Evolutionary conservation across 2,888 invertebrate genomes (phyloP).

Genomic region (Patella depressa): DNA sequence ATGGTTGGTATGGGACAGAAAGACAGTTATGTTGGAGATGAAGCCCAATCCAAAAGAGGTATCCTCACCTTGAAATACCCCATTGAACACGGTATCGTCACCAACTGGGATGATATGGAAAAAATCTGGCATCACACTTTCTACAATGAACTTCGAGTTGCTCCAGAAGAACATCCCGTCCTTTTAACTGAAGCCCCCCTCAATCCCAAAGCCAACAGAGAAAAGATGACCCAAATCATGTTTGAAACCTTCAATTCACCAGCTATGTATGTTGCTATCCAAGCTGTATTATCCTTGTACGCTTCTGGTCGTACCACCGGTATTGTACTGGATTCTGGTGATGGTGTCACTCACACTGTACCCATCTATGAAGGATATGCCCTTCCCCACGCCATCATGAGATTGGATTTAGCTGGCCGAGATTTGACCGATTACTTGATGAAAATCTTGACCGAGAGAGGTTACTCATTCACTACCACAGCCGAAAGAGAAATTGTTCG

Average conservation of each 20-base stretch:
- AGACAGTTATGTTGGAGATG: slow-evolving; percentile 61
- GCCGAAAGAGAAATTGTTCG: slow-evolving; percentile 95
- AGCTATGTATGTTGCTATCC: slow-evolving; percentile 94
- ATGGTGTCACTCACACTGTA: slow-evolving; percentile 94
- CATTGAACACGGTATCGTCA: slow-evolving; percentile 65
- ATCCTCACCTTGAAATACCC: slow-evolving; percentile 61
- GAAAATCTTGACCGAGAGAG: slow-evolving; percentile 74
- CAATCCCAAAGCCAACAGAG: slow-evolving; percentile 88
- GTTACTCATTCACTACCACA: slow-evolving; percentile 72
- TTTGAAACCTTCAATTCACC: slow-evolving; percentile 87
- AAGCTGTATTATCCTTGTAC: slow-evolving; percentile 91
- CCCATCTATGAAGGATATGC: slow-evolving; percentile 80
- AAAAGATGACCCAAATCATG: slow-evolving; percentile 83
- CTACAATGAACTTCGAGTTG: slow-evolving; percentile 82
- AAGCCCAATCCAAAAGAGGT: slow-evolving; percentile 67
- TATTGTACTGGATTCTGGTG: slow-evolving; percentile 93
- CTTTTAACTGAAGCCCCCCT: slow-evolving; percentile 89
- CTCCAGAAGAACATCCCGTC: slow-evolving; percentile 94
- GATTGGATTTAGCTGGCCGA: slow-evolving; percentile 57
- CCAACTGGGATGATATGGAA: slow-evolving; percentile 68
- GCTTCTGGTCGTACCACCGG: slow-evolving; percentile 96
- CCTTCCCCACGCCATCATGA: slow-evolving; percentile 56
- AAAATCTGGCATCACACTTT: slow-evolving; percentile 68
- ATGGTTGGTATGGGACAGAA: slow-evolving; percentile 97
- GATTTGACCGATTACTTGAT: slow-evolving; percentile 59